Evolutionary conservation across 2,113 vertebrate genomes (phyloP).

Genomic region (Stomatorhinus ivindoensis): DNA sequence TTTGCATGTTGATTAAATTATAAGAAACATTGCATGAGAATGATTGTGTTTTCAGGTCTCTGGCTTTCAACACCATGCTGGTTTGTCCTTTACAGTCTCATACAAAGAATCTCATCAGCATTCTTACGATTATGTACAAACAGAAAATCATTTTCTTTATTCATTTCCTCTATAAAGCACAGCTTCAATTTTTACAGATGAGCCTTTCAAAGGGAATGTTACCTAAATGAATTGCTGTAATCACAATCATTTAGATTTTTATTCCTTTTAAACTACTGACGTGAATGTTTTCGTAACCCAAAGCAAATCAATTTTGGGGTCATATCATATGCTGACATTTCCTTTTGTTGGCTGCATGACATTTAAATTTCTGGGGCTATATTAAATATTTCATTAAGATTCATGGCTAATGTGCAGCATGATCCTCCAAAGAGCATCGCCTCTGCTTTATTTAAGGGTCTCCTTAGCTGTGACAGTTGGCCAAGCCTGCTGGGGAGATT

Average conservation of each 20-base stretch:
- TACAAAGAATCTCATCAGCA: slow-evolving; percentile 12
- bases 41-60: slow-evolving; percentile 21
- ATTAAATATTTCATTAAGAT: slow-evolving; percentile 7
- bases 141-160: slow-evolving; percentile 22
- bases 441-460: not conserved
- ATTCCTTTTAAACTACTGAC: slow-evolving; percentile 19
- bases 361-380: slow-evolving; percentile 1
- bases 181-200: slow-evolving; percentile 20
- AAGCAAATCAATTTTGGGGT: slow-evolving; percentile 20
- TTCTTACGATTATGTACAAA: not conserved
- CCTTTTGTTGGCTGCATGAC: slow-evolving; percentile 6
- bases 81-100: slow-evolving; percentile 17
- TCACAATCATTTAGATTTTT: not conserved
- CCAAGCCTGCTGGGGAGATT: not conserved
- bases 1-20: slow-evolving; percentile 48
- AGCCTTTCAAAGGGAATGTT: slow-evolving; percentile 21
- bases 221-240: slow-evolving; percentile 1
- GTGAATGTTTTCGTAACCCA: slow-evolving; percentile 20
- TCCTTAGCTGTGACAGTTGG: not conserved
- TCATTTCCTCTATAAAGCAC: not conserved
- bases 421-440: not conserved
- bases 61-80: slow-evolving; percentile 14
- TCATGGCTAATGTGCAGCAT: not conserved
- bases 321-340: not conserved
- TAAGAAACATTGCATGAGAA: slow-evolving; percentile 35